Evolutionary conservation across 1,140 invertebrate species (phyloP), one percentile per base, ranked within the genome.

Genomic region (Brachionus plicatilis): DNA sequence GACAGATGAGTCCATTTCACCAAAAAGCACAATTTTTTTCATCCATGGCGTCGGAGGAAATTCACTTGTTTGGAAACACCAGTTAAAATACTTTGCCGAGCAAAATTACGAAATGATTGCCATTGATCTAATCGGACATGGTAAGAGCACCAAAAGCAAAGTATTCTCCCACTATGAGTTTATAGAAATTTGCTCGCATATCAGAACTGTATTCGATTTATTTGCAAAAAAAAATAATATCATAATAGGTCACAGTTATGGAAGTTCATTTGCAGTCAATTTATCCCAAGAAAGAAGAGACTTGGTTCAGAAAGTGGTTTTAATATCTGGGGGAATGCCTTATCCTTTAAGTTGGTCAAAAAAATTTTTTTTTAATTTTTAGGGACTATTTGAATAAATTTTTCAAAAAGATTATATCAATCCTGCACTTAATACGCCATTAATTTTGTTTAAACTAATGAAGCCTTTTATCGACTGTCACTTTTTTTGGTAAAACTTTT

Each of bases 21-120:
- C 27, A 43, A 72, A 41, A 43, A n/a, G 17, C 17, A 72, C 53
- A 20, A 20, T 94, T 82, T 92, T 93, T 80, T 93, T 94, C 85
- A 90, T 94, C 27, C 93, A 94, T 88, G 93, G 93, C 7, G 93
- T 94, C 85, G 93, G 93, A 7, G 92, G 92, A 9, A 93, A 92
- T 3, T 92, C 92, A n/a, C 92, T 93, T 85, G 88, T 92, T 27
- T 94, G 93, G 91, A 91, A 91, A 80, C 86, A 91, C 70, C 92
- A 93, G 86, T 89, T 93, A 1, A 87, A 90, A 41, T 93, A 92
- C 88, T 93, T 94, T 87, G 88, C 90, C 1, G 88, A 87, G 45
- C 88, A 90, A 79, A 93, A 92, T 0, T 93, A 92, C 88, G 92
- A 93, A 86, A 91, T 93, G 70, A 88, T 93, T 53, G 93, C 92